These are phyloP conservation scores for Chanos chanos DNA, from an alignment of 2,797 vertebrate species.

Conservation along the genomic window DNA sequence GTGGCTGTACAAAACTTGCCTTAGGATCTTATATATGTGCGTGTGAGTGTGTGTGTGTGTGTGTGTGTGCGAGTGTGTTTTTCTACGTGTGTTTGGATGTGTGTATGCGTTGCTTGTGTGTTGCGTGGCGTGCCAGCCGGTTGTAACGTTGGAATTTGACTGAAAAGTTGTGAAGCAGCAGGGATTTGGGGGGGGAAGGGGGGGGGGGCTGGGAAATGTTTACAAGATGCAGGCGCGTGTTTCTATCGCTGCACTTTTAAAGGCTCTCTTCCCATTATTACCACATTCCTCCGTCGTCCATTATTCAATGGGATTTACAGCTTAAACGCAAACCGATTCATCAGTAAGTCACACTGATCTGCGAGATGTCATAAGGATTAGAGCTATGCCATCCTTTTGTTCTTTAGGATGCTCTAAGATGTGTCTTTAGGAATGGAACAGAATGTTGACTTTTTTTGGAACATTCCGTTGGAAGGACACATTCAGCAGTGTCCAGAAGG, in stretches of 20 bases:
- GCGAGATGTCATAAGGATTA: too few species aligned
- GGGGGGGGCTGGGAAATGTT: slow-evolving; percentile 57
- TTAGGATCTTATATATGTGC: background rate
- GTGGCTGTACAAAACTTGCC: background rate
- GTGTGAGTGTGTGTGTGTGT: background rate
- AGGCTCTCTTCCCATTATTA: slow-evolving; percentile 30
- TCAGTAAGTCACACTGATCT: too few species aligned
- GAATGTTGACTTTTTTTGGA: too few species aligned
- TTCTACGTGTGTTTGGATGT: slow-evolving; percentile 20
- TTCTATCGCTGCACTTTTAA: slow-evolving; percentile 40
- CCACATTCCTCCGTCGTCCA: slow-evolving; percentile 25
- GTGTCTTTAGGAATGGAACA: too few species aligned
- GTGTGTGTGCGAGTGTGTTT: slow-evolving; percentile 47
- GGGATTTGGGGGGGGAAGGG: slow-evolving; percentile 53
- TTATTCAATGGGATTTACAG: too few species aligned
- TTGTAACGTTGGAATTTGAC: slow-evolving; percentile 60
- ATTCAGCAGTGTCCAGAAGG: too few species aligned
- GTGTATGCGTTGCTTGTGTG: too few species aligned
- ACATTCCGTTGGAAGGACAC: too few species aligned
- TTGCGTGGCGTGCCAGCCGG: slow-evolving; percentile 58
- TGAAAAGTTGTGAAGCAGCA: slow-evolving; percentile 62
- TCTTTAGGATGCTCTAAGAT: too few species aligned
- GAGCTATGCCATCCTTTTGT: too few species aligned
- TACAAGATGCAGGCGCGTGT: slow-evolving; percentile 42
- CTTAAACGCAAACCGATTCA: too few species aligned